Percentiles rank a stretch among this genome's conserved stretches.
phyloP scores from a whole-genome alignment of 1,140 invertebrate genomes.

The Ridgeia piscesae region DNA sequence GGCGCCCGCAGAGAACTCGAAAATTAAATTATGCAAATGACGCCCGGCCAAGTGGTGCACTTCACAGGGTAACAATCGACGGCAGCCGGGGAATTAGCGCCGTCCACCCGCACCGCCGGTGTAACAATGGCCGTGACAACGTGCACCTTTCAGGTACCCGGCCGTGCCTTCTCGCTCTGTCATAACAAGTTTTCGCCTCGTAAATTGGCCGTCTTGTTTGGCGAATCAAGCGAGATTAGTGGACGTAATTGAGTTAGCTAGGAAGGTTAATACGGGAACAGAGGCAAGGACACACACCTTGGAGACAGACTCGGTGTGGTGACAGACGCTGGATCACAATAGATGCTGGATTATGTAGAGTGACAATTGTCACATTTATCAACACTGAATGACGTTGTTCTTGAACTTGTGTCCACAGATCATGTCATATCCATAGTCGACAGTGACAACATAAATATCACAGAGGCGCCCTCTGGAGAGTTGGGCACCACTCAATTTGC shows the following conservation, averaged over 20 bases:
- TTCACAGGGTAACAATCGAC: background rate
- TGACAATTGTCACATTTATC: too few relatives aligned
- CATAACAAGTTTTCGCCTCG: slow-evolving; percentile 4
- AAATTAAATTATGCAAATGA: slow-evolving; percentile 7
- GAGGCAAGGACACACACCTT: background rate
- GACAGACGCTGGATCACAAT: too few relatives aligned
- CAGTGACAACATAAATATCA: too few relatives aligned
- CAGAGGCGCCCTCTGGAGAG: too few relatives aligned
- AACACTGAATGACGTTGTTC: too few relatives aligned
- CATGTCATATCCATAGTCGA: too few relatives aligned
- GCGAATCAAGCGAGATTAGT: background rate
- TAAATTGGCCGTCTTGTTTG: background rate
- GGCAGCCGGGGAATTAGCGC: background rate
- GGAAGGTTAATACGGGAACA: background rate
- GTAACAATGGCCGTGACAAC: background rate
- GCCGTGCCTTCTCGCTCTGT: background rate
- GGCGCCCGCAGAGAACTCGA: background rate
- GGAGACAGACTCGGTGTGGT: background rate
- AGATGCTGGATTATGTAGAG: too few relatives aligned
- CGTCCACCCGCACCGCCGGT: background rate
- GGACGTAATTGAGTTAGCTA: background rate
- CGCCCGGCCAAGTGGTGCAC: background rate
- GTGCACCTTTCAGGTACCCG: background rate
- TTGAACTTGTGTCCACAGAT: too few relatives aligned
- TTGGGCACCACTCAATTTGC: too few relatives aligned